Evolutionary conservation across 2,797 vertebrate genomes (phyloP).

Genomic region (Periparus ater): DNA sequence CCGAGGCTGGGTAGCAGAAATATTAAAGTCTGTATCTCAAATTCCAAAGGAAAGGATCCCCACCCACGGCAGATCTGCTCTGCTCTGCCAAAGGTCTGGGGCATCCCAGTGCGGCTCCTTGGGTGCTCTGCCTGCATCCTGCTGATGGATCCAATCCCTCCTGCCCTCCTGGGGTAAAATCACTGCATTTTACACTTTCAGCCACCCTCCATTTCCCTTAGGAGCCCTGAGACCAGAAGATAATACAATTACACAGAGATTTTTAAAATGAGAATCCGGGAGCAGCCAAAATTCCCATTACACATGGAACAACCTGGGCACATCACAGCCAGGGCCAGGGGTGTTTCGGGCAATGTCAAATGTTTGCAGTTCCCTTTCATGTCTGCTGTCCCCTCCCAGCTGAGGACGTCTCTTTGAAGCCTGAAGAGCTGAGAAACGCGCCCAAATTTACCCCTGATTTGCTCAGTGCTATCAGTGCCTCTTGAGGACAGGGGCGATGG

Average conservation of each 20-base stretch:
- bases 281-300: not conserved
- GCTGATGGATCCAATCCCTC: not conserved
- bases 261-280: not conserved
- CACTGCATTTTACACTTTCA: not conserved
- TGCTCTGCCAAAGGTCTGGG: not conserved
- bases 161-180: not conserved
- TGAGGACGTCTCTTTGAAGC: not conserved
- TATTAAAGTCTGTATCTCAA: accelerated
- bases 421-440: not conserved
- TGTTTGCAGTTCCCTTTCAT: not conserved
- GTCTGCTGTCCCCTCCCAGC: not conserved
- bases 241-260: accelerated
- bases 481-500: not conserved
- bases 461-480: not conserved
- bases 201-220: too few relatives aligned
- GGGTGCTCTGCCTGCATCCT: not conserved
- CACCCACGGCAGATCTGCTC: not conserved
- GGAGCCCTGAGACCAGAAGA: not conserved
- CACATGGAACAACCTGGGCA: not conserved
- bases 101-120: not conserved
- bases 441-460: not conserved
- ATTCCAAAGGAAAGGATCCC: not conserved
- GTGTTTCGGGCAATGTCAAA: not conserved
- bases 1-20: not conserved
- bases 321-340: not conserved